Base-by-base conservation (phyloP, 2,888 invertebrate species). In the Hetaerina titia region DNA sequence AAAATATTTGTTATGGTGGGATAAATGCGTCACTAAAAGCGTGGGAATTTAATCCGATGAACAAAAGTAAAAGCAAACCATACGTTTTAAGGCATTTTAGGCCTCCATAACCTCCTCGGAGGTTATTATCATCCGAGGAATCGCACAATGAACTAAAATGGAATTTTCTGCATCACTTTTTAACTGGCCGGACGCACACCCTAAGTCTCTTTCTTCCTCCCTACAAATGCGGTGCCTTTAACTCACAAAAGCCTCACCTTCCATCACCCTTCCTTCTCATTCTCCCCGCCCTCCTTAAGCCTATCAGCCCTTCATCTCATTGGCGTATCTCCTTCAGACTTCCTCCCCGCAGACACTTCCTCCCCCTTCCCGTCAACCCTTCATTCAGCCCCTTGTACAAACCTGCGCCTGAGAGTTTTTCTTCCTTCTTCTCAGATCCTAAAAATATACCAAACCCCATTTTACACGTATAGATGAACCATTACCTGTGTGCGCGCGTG, bases 381-480 rank as follows among this genome's bases (percentile, higher is more conserved):
- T n/a, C 57, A 57, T 13, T 13, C 92, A 31, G 56, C 15, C 69
- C 45, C 4, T n/a, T n/a, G 25, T 25, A 9, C 25, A 25, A 81
- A n/a, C 69, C 69, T n/a, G 8, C 22, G 69, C 69, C 69, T 9
- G 69, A 5, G 69, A 9, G 81, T 31, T 81, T 45, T 81, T 31
- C 81, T 81, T 81, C 81, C 81, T 31, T 31, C 1, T 15, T 45
- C 45, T 69, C 69, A 69, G 69, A 69, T 69, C n/a, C 69, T n/a
- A 45, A 45, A 45, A 45, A 45, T 45, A 45, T n/a, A 69, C 69
- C 69, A 92, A 92, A 69, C 69, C 92, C 92, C 56, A 56, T 64
- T 92, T 92, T 69, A 92, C 92, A 92, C 92, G 69, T 92, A 92
- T 56, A 69, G 92, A 74, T 92, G 92, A 74, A 64, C 56, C 92